Evolutionary conservation across 1,140 invertebrate genomes (phyloP).

Genomic region (Danaus melanippus): DNA sequence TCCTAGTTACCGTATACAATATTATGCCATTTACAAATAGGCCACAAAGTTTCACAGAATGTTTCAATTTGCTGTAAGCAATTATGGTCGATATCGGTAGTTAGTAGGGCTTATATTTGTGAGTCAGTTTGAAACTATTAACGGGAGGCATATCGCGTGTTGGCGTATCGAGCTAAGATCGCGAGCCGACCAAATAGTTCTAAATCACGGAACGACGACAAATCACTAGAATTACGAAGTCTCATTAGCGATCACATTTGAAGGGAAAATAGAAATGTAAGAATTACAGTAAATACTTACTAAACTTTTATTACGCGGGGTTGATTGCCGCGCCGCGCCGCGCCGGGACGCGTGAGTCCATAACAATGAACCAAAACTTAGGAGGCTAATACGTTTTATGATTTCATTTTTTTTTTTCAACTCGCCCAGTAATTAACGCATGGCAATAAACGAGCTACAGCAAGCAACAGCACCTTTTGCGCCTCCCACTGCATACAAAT

Average conservation of each 20-base stretch:
- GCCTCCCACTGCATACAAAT: slow-evolving; percentile 50
- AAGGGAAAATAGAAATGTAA: slow-evolving; percentile 35
- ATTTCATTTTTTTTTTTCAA: neutral
- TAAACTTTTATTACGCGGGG: slow-evolving; percentile 10
- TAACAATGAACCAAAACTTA: neutral
- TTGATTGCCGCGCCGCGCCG: neutral
- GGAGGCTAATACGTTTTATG: too few relatives aligned
- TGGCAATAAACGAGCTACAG: slow-evolving; percentile 35
- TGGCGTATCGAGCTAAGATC: slow-evolving; percentile 31
- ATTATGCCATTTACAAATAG: slow-evolving; percentile 11
- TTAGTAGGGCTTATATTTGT: slow-evolving; percentile 11
- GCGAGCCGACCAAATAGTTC: slow-evolving; percentile 20
- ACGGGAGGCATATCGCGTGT: slow-evolving; percentile 18
- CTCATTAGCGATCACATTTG: slow-evolving; percentile 52
- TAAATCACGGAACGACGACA: slow-evolving; percentile 41
- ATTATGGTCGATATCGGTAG: slow-evolving; percentile 5
- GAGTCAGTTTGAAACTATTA: slow-evolving; percentile 4
- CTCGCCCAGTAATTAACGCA: slow-evolving; percentile 17
- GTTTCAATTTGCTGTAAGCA: slow-evolving; percentile 6
- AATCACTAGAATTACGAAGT: slow-evolving; percentile 51
- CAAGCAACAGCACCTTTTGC: slow-evolving; percentile 31
- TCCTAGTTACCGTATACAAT: slow-evolving; percentile 13
- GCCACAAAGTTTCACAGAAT: neutral
- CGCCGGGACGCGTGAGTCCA: too few relatives aligned
- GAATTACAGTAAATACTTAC: slow-evolving; percentile 10